Conservation (phyloP, 1,140 invertebrate species). For the Drosophila malerkotliana region DNA sequence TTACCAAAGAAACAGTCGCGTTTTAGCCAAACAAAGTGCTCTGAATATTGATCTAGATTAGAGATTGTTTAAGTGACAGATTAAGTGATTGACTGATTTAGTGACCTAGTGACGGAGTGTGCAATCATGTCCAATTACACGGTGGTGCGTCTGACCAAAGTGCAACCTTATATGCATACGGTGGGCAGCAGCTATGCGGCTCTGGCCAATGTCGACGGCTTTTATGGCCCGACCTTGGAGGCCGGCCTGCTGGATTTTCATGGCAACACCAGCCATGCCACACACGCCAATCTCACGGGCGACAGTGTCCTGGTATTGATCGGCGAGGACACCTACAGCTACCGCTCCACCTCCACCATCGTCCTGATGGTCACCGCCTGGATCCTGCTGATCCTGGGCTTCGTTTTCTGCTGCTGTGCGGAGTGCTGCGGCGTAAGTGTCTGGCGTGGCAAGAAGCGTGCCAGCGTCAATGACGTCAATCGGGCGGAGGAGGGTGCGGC, state of each 20-base stretch:
- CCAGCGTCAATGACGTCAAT: constrained; percentile 25
- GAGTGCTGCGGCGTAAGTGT: constrained; percentile 73
- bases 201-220: constrained; percentile 47
- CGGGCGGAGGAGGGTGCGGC: constrained; percentile 6
- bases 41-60: neutral
- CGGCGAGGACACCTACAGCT: constrained; percentile 56
- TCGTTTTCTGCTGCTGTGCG: constrained; percentile 75
- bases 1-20: constrained; percentile 37
- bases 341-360: constrained; percentile 73
- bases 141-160: constrained; percentile 53
- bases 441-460: constrained; percentile 64
- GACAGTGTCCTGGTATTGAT: constrained; percentile 56
- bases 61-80: constrained; percentile 5
- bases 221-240: constrained; percentile 35
- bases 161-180: constrained; percentile 61
- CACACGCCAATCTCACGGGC: constrained; percentile 33
- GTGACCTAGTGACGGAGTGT: constrained; percentile 27
- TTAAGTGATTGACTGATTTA: constrained; percentile 29
- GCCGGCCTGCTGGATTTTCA: constrained; percentile 20
- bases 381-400: constrained; percentile 72
- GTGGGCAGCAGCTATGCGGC: constrained; percentile 55
- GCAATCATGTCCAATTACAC: constrained; percentile 65
- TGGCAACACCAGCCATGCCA: constrained; percentile 11
- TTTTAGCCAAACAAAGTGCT: constrained; percentile 16
- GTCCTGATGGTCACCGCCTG: constrained; percentile 73